Conservation (phyloP, 2,888 invertebrate genomes). For the Parapristionchus giblindavisi region DNA sequence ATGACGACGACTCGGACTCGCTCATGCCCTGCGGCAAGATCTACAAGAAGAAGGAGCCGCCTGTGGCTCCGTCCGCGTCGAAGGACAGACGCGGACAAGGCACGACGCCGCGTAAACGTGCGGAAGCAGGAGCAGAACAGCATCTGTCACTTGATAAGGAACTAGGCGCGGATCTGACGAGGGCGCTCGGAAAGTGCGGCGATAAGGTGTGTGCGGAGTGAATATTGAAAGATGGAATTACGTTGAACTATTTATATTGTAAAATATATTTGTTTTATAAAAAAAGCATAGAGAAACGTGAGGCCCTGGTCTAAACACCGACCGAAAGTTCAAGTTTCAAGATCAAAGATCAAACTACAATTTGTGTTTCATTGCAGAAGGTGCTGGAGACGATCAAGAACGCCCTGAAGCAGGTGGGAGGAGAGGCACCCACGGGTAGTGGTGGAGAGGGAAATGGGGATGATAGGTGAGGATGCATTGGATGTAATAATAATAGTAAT, state of each 20-base stretch:
- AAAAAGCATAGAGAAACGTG: too few species aligned
- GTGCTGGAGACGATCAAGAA: slow-evolving; percentile 47
- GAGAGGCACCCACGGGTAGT: slow-evolving; percentile 13
- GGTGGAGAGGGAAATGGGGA: background rate
- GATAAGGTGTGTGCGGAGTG: slow-evolving; percentile 7
- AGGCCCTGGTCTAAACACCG: too few species aligned
- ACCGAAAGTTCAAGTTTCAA: too few species aligned
- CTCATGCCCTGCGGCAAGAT: too few species aligned
- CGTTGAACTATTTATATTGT: background rate
- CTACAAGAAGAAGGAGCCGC: too few species aligned
- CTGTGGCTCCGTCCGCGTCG: too few species aligned
- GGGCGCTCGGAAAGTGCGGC: slow-evolving; percentile 33
- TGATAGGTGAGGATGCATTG: background rate
- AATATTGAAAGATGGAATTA: background rate
- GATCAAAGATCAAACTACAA: too few species aligned
- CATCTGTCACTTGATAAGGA: slow-evolving; percentile 10
- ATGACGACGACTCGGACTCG: slow-evolving; percentile 42
- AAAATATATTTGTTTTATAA: too few species aligned
- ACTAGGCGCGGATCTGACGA: slow-evolving; percentile 16
- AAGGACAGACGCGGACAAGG: background rate
- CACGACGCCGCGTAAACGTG: background rate
- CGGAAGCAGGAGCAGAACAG: background rate
- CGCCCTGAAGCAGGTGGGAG: slow-evolving; percentile 38
- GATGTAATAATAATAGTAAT: too few species aligned
- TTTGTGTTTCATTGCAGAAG: slow-evolving; percentile 1